A percentile compares a stretch with the other conserved stretches of the same genome.
These are phyloP conservation scores for Phrixothrix hirtus DNA, from an alignment of 2,888 invertebrate species.

Conservation along the genomic window DNA sequence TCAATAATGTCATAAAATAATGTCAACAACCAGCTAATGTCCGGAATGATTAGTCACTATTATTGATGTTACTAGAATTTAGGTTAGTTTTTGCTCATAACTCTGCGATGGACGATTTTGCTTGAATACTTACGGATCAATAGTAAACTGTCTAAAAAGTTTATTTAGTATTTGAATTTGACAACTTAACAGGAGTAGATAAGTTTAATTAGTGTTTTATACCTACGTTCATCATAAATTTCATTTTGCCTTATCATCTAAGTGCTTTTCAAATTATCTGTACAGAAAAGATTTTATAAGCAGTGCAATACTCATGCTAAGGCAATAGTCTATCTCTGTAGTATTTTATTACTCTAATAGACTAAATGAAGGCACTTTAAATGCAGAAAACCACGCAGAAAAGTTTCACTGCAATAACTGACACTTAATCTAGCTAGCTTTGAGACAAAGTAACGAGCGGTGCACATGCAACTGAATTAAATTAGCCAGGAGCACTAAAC, in stretches of 20 bases:
- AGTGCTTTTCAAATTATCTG: too few relatives aligned
- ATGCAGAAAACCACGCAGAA: slow-evolving; percentile 21
- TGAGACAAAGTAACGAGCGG: slow-evolving; percentile 25
- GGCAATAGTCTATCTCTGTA: neutral
- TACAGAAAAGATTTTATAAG: too few relatives aligned
- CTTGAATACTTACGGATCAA: slow-evolving; percentile 1
- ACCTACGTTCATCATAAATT: neutral
- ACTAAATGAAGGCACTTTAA: slow-evolving; percentile 6
- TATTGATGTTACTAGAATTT: slow-evolving; percentile 17
- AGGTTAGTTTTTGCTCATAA: slow-evolving; percentile 13
- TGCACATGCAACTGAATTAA: slow-evolving; percentile 26
- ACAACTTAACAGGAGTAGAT: slow-evolving; percentile 12
- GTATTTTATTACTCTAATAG: neutral
- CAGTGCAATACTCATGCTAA: neutral
- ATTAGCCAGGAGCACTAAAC: slow-evolving; percentile 25
- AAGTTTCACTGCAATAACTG: slow-evolving; percentile 16
- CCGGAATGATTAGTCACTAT: slow-evolving; percentile 12
- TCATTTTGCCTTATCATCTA: neutral
- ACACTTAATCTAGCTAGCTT: slow-evolving; percentile 20
- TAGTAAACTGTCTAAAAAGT: slow-evolving; percentile 24
- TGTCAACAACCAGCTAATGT: slow-evolving; percentile 19
- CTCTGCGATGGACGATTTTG: neutral
- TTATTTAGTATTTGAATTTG: slow-evolving; percentile 27
- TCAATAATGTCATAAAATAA: slow-evolving; percentile 15
- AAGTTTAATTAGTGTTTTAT: slow-evolving; percentile 8